A percentile compares a stretch with the other conserved stretches of the same genome.
These are phyloP conservation scores for Aphidoletes aphidimyza DNA, from an alignment of 2,888 invertebrate genomes.

Conservation along the genomic window DNA sequence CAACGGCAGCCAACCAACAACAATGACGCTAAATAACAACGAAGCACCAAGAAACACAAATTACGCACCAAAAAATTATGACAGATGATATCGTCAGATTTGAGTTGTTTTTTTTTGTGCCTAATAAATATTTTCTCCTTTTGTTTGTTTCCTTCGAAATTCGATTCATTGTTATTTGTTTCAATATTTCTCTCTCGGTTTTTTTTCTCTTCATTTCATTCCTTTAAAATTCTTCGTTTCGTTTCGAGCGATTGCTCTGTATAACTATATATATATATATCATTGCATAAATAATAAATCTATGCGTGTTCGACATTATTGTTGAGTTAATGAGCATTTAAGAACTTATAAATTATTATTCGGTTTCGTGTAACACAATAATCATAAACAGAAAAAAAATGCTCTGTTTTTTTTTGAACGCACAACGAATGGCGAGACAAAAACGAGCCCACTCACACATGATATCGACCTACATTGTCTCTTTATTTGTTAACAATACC, in stretches of 20 bases:
- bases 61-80: background rate
- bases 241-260: background rate
- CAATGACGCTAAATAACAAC: background rate
- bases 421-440: background rate
- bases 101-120: background rate
- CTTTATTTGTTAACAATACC: conserved; percentile 36
- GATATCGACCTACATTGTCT: conserved; percentile 20
- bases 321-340: conserved; percentile 54
- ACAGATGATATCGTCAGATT: conserved; percentile 52
- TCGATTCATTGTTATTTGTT: background rate
- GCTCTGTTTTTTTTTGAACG: no score
- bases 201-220: background rate
- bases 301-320: conserved; percentile 39
- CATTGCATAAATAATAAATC: conserved; percentile 36
- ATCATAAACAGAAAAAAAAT: conserved; percentile 3
- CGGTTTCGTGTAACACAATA: conserved; percentile 27
- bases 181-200: background rate
- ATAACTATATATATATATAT: conserved; percentile 17
- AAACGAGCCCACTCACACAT: conserved; percentile 25
- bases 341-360: conserved; percentile 50
- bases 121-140: conserved; percentile 14
- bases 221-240: no score
- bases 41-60: background rate
- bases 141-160: background rate
- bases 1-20: no score